phyloP scores from a whole-genome alignment of 2,888 invertebrate genomes.

The Falcaria lacertinaria region DNA sequence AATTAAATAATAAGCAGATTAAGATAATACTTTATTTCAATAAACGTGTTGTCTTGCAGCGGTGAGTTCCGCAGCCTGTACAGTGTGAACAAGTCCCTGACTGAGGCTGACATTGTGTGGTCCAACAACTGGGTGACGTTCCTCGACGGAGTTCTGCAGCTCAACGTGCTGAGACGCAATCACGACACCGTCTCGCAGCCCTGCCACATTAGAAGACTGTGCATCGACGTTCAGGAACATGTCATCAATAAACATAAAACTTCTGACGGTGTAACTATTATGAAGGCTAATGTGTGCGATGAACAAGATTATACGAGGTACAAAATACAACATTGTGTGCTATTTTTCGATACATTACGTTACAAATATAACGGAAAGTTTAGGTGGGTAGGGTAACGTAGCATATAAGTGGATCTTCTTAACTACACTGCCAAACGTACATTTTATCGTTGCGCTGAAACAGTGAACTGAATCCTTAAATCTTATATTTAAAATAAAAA shows the following conservation, averaged over 20 bases:
- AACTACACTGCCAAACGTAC: too few species aligned
- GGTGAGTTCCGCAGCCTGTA: slow-evolving; percentile 40
- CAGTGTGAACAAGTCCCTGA: slow-evolving; percentile 29
- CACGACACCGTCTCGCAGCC: slow-evolving; percentile 82
- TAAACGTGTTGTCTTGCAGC: too few species aligned
- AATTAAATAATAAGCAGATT: too few species aligned
- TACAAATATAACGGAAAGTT: too few species aligned
- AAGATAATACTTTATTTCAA: too few species aligned
- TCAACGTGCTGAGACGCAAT: slow-evolving; percentile 81
- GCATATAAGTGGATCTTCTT: too few species aligned
- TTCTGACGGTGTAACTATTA: slow-evolving; percentile 9
- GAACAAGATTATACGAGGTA: slow-evolving; percentile 31
- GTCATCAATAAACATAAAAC: background rate
- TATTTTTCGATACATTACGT: background rate
- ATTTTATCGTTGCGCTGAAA: too few species aligned
- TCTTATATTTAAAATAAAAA: too few species aligned
- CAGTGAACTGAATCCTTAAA: too few species aligned
- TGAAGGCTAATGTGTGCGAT: slow-evolving; percentile 24
- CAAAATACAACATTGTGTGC: background rate
- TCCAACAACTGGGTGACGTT: slow-evolving; percentile 88
- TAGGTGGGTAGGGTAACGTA: background rate
- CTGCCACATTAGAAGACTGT: slow-evolving; percentile 47
- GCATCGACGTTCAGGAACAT: slow-evolving; percentile 36
- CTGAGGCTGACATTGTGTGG: slow-evolving; percentile 76
- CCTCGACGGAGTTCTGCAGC: slow-evolving; percentile 90